Conservation (phyloP, 2,888 invertebrate species). For the Micropterix aruncella region DNA sequence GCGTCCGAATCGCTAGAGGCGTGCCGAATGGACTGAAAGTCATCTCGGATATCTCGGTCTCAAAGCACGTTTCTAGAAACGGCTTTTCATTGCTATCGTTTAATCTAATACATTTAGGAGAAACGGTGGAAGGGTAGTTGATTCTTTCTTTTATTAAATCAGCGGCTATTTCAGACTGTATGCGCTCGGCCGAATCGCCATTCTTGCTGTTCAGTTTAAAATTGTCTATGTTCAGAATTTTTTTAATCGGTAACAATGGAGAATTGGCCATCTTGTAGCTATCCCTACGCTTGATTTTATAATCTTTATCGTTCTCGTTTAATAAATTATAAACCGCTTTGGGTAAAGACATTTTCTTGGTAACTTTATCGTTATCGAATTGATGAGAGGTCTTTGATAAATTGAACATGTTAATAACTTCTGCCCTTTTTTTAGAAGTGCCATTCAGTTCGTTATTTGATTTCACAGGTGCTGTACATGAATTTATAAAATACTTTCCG, state of each 20-base stretch:
- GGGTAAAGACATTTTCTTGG: constrained; percentile 7
- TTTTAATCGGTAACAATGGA: constrained; percentile 51
- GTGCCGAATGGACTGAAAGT: constrained; percentile 31
- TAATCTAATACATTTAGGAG: constrained; percentile 35
- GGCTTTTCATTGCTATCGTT: constrained; percentile 18
- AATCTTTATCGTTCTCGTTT: constrained; percentile 21
- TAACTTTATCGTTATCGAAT: constrained; percentile 3
- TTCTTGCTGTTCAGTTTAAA: constrained; percentile 30
- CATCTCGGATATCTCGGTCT: constrained; percentile 26
- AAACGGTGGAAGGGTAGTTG: constrained; percentile 54
- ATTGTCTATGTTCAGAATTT: constrained; percentile 37
- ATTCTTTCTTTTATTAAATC: constrained; percentile 53
- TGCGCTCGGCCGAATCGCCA: constrained; percentile 37
- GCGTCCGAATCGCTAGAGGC: constrained; percentile 29
- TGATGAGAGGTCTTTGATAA: constrained; percentile 20
- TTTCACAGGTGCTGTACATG: constrained; percentile 17
- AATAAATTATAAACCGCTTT: constrained; percentile 9
- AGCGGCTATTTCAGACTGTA: constrained; percentile 45
- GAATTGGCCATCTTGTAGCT: constrained; percentile 75
- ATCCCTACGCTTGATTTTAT: constrained; percentile 64
- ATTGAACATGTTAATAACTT: constrained; percentile 34
- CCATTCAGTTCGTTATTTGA: constrained; percentile 10
- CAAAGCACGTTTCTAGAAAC: constrained; percentile 17
- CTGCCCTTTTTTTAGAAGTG: constrained; percentile 24
- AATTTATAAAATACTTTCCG: constrained; percentile 18